These are phyloP conservation scores for Platysternon megacephalum DNA, from an alignment of 2,113 vertebrate genomes.

Conservation along the genomic window DNA sequence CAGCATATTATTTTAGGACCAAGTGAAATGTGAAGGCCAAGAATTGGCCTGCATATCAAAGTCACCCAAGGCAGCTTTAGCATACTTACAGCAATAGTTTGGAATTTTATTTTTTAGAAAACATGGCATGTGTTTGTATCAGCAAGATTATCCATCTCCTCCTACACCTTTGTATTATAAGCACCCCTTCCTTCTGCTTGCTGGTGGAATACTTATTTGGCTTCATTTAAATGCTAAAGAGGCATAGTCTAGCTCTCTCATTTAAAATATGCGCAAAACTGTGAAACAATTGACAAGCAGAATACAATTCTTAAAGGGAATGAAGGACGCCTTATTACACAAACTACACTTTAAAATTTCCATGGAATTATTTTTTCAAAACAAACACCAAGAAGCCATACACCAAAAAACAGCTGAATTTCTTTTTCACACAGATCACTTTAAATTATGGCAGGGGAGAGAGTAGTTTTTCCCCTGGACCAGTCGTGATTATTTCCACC, in stretches of 20 bases:
- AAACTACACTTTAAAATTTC: background rate
- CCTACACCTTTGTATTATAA: slow-evolving; percentile 63
- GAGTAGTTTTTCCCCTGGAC: background rate
- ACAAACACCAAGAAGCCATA: background rate
- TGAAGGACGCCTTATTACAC: background rate
- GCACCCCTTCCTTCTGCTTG: slow-evolving; percentile 44
- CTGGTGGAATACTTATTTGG: slow-evolving; percentile 69
- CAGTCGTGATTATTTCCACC: background rate
- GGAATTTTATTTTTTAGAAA: slow-evolving; percentile 51
- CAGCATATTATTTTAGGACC: background rate
- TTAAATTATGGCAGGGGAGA: background rate
- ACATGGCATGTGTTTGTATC: slow-evolving; percentile 56
- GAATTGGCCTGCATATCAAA: background rate
- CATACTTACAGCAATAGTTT: slow-evolving; percentile 22
- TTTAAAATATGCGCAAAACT: slow-evolving; percentile 59
- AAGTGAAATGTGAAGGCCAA: background rate
- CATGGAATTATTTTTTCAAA: slow-evolving; percentile 31
- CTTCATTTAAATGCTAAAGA: slow-evolving; percentile 70
- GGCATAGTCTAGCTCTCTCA: slow-evolving; percentile 38
- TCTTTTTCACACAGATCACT: fast-evolving
- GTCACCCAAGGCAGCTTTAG: slow-evolving; percentile 4
- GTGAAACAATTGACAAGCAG: slow-evolving; percentile 40
- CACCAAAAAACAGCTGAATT: background rate
- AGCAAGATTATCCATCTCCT: slow-evolving; percentile 65
- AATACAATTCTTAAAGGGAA: background rate